Conservation (phyloP, 2,113 vertebrate genomes). For the Clupea harengus region DNA sequence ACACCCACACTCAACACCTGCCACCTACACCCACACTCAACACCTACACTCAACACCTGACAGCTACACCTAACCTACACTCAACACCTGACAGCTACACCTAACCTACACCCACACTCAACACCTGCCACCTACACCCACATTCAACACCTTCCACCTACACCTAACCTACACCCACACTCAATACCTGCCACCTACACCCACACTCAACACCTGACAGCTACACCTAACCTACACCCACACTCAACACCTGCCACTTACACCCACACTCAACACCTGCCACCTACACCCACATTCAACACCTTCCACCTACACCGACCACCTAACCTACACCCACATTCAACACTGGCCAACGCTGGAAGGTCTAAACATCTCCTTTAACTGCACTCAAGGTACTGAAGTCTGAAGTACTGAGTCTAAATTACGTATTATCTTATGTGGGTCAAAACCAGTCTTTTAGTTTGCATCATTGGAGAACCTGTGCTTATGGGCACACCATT, state of each 20-base stretch:
- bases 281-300: not conserved
- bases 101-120: conserved; percentile 28
- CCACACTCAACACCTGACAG: not conserved
- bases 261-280: not conserved
- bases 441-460: not conserved
- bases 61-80: not conserved
- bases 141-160: not conserved
- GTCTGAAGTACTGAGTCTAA: not conserved
- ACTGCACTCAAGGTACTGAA: no score
- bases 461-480: not conserved
- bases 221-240: conserved; percentile 36
- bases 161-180: conserved; percentile 36
- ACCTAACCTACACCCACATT: no score
- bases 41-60: not conserved
- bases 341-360: not conserved
- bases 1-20: not conserved
- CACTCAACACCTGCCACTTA: not conserved
- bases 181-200: not conserved
- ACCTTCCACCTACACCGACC: not conserved
- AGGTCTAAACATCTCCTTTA: not conserved
- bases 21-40: conserved; percentile 35
- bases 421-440: not conserved
- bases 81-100: conserved; percentile 27
- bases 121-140: not conserved
- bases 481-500: not conserved